Percentiles rank a stretch among this genome's conserved stretches.
Evolutionary conservation across 2,113 vertebrate species (phyloP).

Genomic region (Cichladusa arquata): DNA sequence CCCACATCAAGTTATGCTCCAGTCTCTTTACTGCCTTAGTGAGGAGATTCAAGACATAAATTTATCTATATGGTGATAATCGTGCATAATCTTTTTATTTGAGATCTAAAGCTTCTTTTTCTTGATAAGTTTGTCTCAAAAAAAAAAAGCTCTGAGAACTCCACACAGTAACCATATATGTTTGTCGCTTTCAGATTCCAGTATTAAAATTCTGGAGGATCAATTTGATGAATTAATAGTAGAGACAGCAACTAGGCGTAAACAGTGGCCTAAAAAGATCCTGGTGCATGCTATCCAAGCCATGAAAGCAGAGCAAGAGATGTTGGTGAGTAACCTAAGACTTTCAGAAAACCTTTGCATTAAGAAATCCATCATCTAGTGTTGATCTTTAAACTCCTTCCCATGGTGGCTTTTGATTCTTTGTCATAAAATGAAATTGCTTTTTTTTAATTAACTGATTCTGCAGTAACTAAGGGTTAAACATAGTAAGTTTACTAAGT

Average conservation of each 20-base stretch:
- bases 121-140: not conserved
- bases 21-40: not conserved
- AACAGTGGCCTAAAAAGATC: conserved; percentile 82
- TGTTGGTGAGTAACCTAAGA: conserved; percentile 78
- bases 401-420: not conserved
- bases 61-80: not conserved
- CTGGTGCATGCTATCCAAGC: conserved; percentile 76
- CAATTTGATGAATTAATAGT: conserved; percentile 87
- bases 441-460: not conserved
- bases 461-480: not conserved
- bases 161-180: not conserved
- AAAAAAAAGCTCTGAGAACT: not conserved
- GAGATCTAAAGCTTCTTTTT: not conserved
- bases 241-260: conserved; percentile 80
- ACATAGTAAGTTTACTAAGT: not conserved
- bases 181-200: conserved; percentile 60
- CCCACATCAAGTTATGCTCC: not conserved
- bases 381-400: not conserved
- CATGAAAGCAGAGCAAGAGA: conserved; percentile 84
- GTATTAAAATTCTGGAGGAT: conserved; percentile 79
- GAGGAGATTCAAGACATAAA: not conserved
- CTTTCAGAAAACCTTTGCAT: not conserved
- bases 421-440: not conserved
- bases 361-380: not conserved
- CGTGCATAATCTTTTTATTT: not conserved